Evolutionary conservation across 2,113 vertebrate species (phyloP), one percentile per base, ranked within the genome.

Genomic region (Centropus unirufus): DNA sequence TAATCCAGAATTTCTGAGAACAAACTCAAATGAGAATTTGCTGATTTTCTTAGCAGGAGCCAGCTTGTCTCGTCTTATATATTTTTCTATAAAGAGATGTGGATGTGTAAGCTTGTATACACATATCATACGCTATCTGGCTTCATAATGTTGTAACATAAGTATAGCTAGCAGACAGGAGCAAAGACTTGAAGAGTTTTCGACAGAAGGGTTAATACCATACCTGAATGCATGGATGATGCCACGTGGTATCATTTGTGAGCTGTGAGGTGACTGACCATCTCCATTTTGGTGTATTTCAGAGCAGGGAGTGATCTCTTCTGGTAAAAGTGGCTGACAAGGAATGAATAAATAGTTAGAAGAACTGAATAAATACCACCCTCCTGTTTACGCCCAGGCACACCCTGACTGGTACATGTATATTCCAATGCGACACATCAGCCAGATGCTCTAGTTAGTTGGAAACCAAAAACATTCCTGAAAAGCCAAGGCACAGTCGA

Each of bases 241-340:
- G 86, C 87, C 42, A 5, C 82, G 39, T 93, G 83, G 77, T 77
- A 17, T 91, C 42, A 21, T 94, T 93, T 91, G 59, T 79, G 87
- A 86, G 67, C 82, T 78, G 69, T 46, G 74, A 95, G 73, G 80
- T 90, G 67, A 77, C 77, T 92, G 79, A 51, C 73, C 69, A 70
- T 95, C 96, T 96, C 73, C 93, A 93, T 96, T 97, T 96, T 83
- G 87, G 75, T 89, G 82, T 96, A 15, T 95, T 97, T 97, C 87
- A 79, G 94, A 93, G 91, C 4, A 5, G 74, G 61, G 77, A 90
- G 79, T 94, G 91, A 87, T 84, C 89, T 91, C 51, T 54, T 86
- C 83, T 85, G 46, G 54, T 80, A 67, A 91, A 85, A 92, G 73
- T 96, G 94, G 96, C 89, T 96, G 97, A 93, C 91, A 76, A 40